Base-by-base conservation (phyloP, 2,113 vertebrate species). In the Psilopogon haemacephalus region DNA sequence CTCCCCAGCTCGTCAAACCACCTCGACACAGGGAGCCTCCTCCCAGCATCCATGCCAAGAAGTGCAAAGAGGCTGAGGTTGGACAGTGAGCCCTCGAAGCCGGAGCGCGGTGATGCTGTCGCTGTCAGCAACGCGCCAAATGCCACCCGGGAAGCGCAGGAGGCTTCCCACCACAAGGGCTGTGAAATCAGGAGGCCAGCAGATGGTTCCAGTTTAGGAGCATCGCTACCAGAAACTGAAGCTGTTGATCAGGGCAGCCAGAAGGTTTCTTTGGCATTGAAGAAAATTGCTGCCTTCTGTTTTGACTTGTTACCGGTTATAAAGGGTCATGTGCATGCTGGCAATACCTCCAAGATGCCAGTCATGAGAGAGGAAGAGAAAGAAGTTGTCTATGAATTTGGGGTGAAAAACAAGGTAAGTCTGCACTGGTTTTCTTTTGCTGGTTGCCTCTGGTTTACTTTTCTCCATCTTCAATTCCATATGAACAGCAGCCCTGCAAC, bases 221-320 rank as follows among this genome's bases (percentile, higher is more conserved):
- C 60, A 32, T 67, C 86, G 6, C 48, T 40, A 12, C 79, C 58
- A 55, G 62, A 79, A 7, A 85, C 88, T 28, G 86, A 92, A 23
- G 58, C 48, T 4, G 27, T n/a, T 16, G 96, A 97, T 90, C 55
- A 90, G 5, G 88, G 95, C 8, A 90, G 76, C 21, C 63, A 90
- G 27, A 88, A 95, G 28, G 92, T 98, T 27, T 74, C 83, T 6
- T 92, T 70, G 1, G 97, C 97, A 8, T 94, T 99, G 77, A 97
- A 96, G 75, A 99, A 98, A 95, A 96, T 99, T 15, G 95, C 97
- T 5, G 95, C 96, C 26, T 95, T 97, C 6, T 98, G 97, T 86
- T 99, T 99, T 92, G 99, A 99, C 74, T 92, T 99, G 54, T 78
- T 99, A 12, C 98, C 98, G 56, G 98, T 99, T 93, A 97, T 99